Base-by-base conservation (phyloP, 2,113 vertebrate genomes). In the Saccopteryx bilineata region DNA sequence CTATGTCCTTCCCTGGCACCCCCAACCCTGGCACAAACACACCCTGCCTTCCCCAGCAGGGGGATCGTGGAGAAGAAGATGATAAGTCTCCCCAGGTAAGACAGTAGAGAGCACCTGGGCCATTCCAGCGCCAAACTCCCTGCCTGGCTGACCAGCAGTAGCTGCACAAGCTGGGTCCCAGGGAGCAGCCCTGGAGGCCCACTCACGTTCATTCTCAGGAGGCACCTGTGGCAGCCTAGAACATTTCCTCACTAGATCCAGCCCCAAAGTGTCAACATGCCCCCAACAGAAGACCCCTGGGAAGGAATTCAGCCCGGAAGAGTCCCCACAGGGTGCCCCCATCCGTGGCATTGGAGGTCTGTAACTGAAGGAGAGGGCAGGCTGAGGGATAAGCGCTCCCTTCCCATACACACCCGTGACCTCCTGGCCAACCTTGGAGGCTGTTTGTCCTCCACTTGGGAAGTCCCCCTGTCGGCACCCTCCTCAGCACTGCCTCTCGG, bases 101-200 rank as follows among this genome's bases (percentile, higher is more conserved):
- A 60, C 5, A 9, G 10, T 31, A 5, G 28, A 24, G 3, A 28
- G 74, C 14, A 54, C 68, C 23, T 26, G 18, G 33, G 33, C 63
- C 21, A 23, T 39, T 46, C 17, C 17, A 60, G 28, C n/a, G 50
- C 56, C n/a, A 9, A 8, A 14, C 7, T 66, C 7, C 50, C 24
- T 79, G 75, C 46, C 69, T 48, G 58, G 75, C 65, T 58, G 79
- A 58, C 31, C 4, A 13, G 39, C 12, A 5, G 5, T 15, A 48
- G 52, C 46, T 46, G 11, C 28, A 26, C 69, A 84, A 78, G 48
- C 71, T 21, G n/a, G 56, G 31, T 7, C 83, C 61, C 21, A n/a
- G 61, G 21, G 33, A 9, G 0, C 5, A 9, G 24, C 2, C 48
- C 14, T 17, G 5, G 4, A 8, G 2, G 18, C 46, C 21, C 0